These are phyloP conservation scores for Raja brachyura DNA, from an alignment of 2,113 vertebrate species.

Conservation along the genomic window DNA sequence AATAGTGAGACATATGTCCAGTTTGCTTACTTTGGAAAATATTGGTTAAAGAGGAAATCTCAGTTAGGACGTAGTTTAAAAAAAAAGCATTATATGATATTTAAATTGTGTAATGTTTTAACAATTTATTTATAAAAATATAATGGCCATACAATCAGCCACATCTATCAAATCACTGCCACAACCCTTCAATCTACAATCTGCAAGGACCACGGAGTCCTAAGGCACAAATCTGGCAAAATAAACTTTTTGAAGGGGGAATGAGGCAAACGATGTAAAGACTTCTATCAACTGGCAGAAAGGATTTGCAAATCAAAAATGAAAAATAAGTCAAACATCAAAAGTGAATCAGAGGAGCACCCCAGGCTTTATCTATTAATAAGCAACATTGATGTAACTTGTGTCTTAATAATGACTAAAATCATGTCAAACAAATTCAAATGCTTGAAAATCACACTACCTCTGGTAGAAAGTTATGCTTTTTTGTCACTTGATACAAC, in stretches of 20 bases:
- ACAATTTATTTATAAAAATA: no score
- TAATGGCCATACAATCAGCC: background rate
- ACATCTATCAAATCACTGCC: background rate
- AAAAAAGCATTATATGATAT: background rate
- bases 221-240: background rate
- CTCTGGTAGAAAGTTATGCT: constrained; percentile 98
- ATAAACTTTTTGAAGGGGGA: background rate
- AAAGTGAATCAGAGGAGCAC: background rate
- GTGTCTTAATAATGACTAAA: background rate
- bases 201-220: background rate
- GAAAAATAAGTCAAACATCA: background rate
- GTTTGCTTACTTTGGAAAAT: background rate
- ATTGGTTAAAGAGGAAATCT: background rate
- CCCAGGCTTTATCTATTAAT: background rate
- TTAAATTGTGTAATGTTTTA: no score
- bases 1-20: background rate
- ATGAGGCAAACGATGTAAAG: background rate
- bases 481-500: constrained; percentile 98
- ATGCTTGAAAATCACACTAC: constrained; percentile 51
- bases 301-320: background rate
- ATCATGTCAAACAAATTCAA: background rate
- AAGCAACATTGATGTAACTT: background rate
- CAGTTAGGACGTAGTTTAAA: no score
- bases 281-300: background rate
- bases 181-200: background rate